These are phyloP conservation scores for Ceratoteleas bidentatus DNA, from an alignment of 1,140 invertebrate genomes.

Conservation along the genomic window DNA sequence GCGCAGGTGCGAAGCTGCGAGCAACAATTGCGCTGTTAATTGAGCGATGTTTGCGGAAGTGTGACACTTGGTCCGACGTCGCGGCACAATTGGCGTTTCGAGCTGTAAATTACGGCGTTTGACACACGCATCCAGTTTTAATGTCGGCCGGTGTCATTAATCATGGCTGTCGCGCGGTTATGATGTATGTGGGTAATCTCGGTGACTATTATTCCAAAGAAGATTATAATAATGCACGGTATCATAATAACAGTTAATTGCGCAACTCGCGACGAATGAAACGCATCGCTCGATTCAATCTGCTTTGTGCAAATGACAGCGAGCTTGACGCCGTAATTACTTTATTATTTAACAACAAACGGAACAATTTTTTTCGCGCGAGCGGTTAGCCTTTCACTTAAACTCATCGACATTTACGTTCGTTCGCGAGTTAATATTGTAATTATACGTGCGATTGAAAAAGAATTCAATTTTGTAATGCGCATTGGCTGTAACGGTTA, in stretches of 20 bases:
- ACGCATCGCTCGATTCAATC: conserved; percentile 41
- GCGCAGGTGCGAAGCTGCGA: conserved; percentile 6
- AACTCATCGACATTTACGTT: conserved; percentile 13
- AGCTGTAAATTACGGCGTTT: conserved; percentile 44
- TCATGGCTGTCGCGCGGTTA: conserved; percentile 38
- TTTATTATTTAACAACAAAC: conserved; percentile 51
- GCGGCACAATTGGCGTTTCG: conserved; percentile 15
- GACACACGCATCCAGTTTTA: conserved; percentile 40
- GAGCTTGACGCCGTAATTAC: conserved; percentile 39
- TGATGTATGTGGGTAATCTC: conserved; percentile 51
- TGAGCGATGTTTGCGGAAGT: conserved; percentile 23
- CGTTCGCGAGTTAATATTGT: neutral
- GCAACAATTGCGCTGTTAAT: conserved; percentile 10
- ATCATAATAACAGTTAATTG: conserved; percentile 56
- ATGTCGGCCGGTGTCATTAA: conserved; percentile 42
- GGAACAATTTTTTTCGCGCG: conserved; percentile 18
- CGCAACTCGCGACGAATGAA: conserved; percentile 32
- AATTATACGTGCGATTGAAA: neutral
- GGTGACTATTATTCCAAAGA: conserved; percentile 45
- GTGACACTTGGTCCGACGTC: conserved; percentile 13
- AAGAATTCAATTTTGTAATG: neutral
- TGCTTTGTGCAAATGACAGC: conserved; percentile 41
- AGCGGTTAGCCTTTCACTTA: conserved; percentile 29
- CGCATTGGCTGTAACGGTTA: no score
- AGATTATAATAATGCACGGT: conserved; percentile 50